Conservation (phyloP, 2,797 vertebrate genomes). For the Gymnothorax javanicus region DNA sequence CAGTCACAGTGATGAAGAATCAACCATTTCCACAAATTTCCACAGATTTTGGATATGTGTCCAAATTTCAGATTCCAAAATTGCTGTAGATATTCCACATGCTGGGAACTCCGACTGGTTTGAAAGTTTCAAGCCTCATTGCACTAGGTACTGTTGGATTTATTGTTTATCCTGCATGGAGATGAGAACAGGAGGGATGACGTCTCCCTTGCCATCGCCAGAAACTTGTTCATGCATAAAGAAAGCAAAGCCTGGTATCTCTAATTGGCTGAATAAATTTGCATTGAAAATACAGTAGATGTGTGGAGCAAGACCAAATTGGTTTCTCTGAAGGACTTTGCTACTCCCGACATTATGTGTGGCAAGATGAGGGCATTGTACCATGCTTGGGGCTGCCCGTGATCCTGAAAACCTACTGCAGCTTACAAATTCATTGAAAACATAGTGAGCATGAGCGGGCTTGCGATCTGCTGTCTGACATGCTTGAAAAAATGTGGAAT, state of each 20-base stretch:
- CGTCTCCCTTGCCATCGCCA: background rate
- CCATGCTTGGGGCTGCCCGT: background rate
- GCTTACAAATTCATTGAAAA: background rate
- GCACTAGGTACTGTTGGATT: background rate
- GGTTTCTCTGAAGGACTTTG: background rate
- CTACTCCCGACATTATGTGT: background rate
- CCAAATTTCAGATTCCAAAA: background rate
- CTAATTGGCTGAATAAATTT: slow-evolving; percentile 3
- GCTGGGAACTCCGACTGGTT: background rate
- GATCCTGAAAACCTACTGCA: background rate
- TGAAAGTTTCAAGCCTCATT: background rate
- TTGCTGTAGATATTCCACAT: background rate
- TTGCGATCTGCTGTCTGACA: background rate
- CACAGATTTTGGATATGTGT: background rate
- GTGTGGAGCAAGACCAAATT: background rate
- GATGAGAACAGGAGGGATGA: background rate
- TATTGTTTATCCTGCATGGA: background rate
- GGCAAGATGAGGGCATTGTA: background rate
- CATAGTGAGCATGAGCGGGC: background rate
- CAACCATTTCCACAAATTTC: background rate
- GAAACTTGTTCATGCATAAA: background rate
- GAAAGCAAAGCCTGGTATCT: background rate
- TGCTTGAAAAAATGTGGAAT: background rate
- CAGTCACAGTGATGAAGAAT: background rate
- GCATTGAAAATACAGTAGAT: background rate